phyloP scores from a whole-genome alignment of 1,140 invertebrate genomes.

The Bilobella aurantiaca region DNA sequence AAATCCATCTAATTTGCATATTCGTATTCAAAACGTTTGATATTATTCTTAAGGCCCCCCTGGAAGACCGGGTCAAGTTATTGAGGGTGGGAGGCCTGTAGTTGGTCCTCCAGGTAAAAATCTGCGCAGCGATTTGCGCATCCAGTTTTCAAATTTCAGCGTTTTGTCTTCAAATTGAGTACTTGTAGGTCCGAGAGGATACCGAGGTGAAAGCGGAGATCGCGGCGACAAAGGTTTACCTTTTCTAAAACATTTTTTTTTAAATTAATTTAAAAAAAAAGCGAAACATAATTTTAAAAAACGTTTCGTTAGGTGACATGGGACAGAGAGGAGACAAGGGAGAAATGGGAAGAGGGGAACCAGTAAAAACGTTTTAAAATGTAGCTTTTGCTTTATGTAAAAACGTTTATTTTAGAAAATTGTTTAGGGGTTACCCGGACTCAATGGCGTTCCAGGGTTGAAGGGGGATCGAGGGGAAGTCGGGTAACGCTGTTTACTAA shows the following conservation, averaged over 20 bases:
- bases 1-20: not conserved
- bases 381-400: not conserved
- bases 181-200: constrained; percentile 36
- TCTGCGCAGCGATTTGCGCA: not conserved
- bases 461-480: constrained; percentile 44
- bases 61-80: not conserved
- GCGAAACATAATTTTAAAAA: too few species aligned
- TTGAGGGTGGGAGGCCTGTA: constrained; percentile 24
- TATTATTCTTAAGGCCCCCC: not conserved
- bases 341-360: constrained; percentile 27
- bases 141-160: constrained; percentile 32
- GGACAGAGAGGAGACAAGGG: constrained; percentile 34
- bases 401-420: not conserved
- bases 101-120: constrained; percentile 34
- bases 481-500: constrained; percentile 36
- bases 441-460: constrained; percentile 38
- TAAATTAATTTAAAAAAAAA: too few species aligned
- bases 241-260: too few species aligned
- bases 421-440: constrained; percentile 34
- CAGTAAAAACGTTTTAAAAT: constrained; percentile 14
- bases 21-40: not conserved
- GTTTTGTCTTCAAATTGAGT: too few species aligned
- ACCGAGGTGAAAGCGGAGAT: constrained; percentile 31
- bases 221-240: constrained; percentile 24
- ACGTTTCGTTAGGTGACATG: constrained; percentile 37